These are phyloP conservation scores for Ridgeia piscesae DNA, from an alignment of 1,140 invertebrate species.

Conservation along the genomic window DNA sequence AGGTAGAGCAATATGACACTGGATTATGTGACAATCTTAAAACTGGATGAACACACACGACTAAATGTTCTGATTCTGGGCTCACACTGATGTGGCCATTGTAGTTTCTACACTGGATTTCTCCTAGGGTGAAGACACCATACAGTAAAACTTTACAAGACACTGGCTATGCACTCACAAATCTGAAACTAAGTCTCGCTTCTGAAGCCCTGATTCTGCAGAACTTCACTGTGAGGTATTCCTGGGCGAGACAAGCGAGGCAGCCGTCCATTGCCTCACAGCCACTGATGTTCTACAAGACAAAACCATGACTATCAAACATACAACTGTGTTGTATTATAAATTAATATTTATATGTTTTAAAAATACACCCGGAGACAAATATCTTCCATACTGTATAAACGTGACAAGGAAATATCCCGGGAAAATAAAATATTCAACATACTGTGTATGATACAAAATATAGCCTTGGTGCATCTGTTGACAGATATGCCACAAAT, in stretches of 20 bases:
- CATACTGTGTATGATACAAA: not conserved
- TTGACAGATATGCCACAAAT: too few relatives aligned
- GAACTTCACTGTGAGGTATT: constrained; percentile 89
- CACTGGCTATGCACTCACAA: constrained; percentile 61
- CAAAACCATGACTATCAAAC: constrained; percentile 24
- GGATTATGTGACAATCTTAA: too few relatives aligned
- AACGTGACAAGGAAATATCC: not conserved
- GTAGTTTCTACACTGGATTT: not conserved
- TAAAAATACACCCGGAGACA: not conserved
- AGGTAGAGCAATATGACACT: too few relatives aligned
- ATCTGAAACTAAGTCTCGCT: constrained; percentile 75
- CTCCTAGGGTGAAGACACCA: not conserved
- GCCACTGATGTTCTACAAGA: constrained; percentile 63
- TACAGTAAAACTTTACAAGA: not conserved
- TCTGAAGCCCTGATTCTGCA: constrained; percentile 76
- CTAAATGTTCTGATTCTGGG: too few relatives aligned
- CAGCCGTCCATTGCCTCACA: constrained; percentile 87
- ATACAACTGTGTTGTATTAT: not conserved
- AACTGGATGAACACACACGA: too few relatives aligned
- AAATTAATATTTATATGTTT: not conserved
- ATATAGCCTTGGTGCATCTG: too few relatives aligned
- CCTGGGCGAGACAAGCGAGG: constrained; percentile 73
- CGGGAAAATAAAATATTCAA: not conserved
- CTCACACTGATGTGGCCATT: too few relatives aligned
- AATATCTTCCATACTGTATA: not conserved